Evolutionary conservation across 2,797 vertebrate genomes (phyloP), one percentile per base, ranked within the genome.

Genomic region (Columba guinea): DNA sequence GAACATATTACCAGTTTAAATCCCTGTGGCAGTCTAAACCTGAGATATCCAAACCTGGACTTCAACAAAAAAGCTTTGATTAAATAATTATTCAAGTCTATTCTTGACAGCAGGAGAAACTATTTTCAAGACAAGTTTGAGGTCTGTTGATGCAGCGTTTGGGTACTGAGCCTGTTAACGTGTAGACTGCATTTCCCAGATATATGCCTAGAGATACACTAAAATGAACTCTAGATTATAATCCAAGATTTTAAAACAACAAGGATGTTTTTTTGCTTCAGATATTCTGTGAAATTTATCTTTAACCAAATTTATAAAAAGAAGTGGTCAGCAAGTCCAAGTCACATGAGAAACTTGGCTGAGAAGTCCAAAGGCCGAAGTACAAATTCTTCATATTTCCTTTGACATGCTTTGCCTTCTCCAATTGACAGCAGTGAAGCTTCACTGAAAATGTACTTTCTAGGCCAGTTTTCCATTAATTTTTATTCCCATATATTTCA

Each of bases 301-400:
- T 84, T 84, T 92, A 95, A 95, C 82, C 37, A 39, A 93, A 91
- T 91, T 93, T 95, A 88, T 94, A 81, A 93, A 95, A 96, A 92
- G 73, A 92, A 92, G 52, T 76, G 92, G 92, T 96, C 93, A 97
- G 93, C 92, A 96, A 93, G 79, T 94, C 91, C 76, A 94, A 97
- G 92, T 92, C 94, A 95, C 91, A 94, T 96, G 95, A 96, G 76
- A 89, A 95, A 94, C 65, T 96, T 93, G 89, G 84, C 92, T 75
- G 82, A 94, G 84, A 93, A 94, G 76, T 93, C 95, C 94, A 96
- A 95, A 96, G 95, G 76, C 89, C 90, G 94, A 97, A 97, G 94
- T 96, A 93, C 96, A 96, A 91, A 96, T 97, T 96, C 95, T 96
- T 94, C 37, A 8, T 76, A 77, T 88, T 94, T 94, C 92, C 84